phyloP scores from a whole-genome alignment of 1,140 invertebrate species.

The Monochamus saltuarius region DNA sequence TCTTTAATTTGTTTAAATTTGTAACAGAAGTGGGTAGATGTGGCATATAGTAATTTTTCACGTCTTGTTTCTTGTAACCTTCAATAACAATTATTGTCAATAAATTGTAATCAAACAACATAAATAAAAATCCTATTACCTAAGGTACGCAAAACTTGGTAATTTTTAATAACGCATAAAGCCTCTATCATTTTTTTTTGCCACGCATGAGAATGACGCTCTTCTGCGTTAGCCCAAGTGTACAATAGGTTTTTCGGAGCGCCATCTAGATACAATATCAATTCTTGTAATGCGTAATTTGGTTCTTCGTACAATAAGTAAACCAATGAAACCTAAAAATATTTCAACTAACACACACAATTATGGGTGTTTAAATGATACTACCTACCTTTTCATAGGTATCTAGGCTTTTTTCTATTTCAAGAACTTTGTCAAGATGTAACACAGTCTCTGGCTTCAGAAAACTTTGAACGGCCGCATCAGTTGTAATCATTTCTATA shows the following conservation, averaged over 20 bases:
- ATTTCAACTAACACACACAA: neutral
- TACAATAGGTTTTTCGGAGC: conserved; percentile 18
- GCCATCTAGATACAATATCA: conserved; percentile 16
- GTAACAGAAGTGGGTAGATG: conserved; percentile 8
- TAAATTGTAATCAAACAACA: neutral
- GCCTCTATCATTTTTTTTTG: conserved; percentile 39
- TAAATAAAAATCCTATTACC: conserved; percentile 20
- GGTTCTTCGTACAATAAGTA: conserved; percentile 35
- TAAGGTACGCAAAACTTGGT: conserved; percentile 31
- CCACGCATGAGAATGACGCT: conserved; percentile 23
- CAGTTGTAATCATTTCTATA: neutral
- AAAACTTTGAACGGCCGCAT: conserved; percentile 8
- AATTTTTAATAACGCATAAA: conserved; percentile 42
- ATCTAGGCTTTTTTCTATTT: conserved; percentile 29
- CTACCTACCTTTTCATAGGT: conserved; percentile 29
- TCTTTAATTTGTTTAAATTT: conserved; percentile 32
- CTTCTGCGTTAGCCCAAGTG: conserved; percentile 26
- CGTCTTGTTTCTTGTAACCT: conserved; percentile 33
- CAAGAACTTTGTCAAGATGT: conserved; percentile 14
- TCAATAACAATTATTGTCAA: conserved; percentile 21
- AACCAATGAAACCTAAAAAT: conserved; percentile 38
- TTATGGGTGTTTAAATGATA: no score
- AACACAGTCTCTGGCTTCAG: conserved; percentile 8
- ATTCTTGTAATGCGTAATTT: conserved; percentile 24
- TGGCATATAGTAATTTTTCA: conserved; percentile 32